Base-by-base conservation (phyloP, 2,113 vertebrate species). In the Siphamia tubifer region DNA sequence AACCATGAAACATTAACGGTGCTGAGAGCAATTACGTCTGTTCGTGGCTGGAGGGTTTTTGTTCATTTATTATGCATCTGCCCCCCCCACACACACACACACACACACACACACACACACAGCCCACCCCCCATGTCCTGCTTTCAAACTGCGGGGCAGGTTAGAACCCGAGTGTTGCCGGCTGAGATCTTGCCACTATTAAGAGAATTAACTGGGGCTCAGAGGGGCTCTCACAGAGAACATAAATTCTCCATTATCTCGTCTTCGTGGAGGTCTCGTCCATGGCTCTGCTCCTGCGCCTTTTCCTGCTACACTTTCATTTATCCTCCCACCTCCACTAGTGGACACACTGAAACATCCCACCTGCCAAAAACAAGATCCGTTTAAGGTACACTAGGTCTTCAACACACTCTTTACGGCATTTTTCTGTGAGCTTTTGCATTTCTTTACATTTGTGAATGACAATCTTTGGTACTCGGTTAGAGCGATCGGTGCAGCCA, bases 191-290 rank as follows among this genome's bases (percentile, higher is more conserved):
- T 28, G 23, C 60, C 60, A 62, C 84, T 84, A 86, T 88, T 88
- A 86, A 72, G 84, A 85, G 84, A 89, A 90, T 89, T 84, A 87
- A 83, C 83, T 78, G 74, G 57, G 55, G 74, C 84, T 82, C 83
- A 84, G 84, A 86, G 82, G 73, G 54, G 47, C 54, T 74, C 82
- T 81, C 54, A 34, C 74, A 77, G 79, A 87, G 81, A 80, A 87
- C 87, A 89, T 89, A 60, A 82, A 87, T 82, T 87, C 81, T 89
- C 87, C 86, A 90, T 89, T 89, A 90, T 81, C 78, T 86, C 77
- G 38, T 34, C 77, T 51, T 79, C 70, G 73, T 74, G 75, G 84
- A 77, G 70, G 66, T 71, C 82, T 78, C 63, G 60, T 79, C 63
- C 72, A 68, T 71, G 70, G 13, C 67, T 64, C 51, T 73, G 43